A percentile compares a stretch with the other conserved stretches of the same genome.
Conservation (phyloP, 2,113 vertebrate genomes). For the Ceyx melanurus region DNA sequence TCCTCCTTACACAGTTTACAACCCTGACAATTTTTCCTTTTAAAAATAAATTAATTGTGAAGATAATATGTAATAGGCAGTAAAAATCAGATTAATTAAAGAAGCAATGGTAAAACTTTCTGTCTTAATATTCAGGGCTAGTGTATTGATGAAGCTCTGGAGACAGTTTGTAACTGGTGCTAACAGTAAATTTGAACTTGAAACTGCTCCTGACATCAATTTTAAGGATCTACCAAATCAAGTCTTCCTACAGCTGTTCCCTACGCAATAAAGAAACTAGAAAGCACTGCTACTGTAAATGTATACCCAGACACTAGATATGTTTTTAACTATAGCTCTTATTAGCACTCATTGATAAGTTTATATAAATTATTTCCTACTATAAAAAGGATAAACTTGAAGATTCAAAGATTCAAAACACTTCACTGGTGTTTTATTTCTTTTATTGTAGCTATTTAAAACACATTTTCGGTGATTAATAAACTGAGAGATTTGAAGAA, state of each 20-base stretch:
- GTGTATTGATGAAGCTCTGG: neutral
- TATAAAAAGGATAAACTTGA: neutral
- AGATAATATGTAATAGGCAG: conserved; percentile 39
- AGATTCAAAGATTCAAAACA: neutral
- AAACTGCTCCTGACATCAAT: conserved; percentile 13
- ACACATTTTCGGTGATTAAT: neutral
- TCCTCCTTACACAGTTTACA: conserved; percentile 52
- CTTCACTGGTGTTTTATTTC: neutral
- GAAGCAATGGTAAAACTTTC: conserved; percentile 9
- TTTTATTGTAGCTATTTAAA: neutral
- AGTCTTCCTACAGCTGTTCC: neutral
- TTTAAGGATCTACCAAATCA: conserved; percentile 18
- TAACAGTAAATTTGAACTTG: conserved; percentile 19
- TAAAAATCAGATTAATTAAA: conserved; percentile 63
- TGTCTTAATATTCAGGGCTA: neutral
- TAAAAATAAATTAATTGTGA: conserved; percentile 31
- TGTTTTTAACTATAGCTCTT: neutral
- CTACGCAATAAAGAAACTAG: neutral
- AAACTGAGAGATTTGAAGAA: neutral
- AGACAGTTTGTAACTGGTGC: neutral
- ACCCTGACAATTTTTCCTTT: neutral
- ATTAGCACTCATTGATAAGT: neutral
- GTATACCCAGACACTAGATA: neutral
- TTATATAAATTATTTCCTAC: neutral
- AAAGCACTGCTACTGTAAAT: neutral